Evolutionary conservation across 35 echinoderm and acorn worm species (phyloP), one percentile per base, ranked within the genome.

Genomic region (Ptychodera flava): DNA sequence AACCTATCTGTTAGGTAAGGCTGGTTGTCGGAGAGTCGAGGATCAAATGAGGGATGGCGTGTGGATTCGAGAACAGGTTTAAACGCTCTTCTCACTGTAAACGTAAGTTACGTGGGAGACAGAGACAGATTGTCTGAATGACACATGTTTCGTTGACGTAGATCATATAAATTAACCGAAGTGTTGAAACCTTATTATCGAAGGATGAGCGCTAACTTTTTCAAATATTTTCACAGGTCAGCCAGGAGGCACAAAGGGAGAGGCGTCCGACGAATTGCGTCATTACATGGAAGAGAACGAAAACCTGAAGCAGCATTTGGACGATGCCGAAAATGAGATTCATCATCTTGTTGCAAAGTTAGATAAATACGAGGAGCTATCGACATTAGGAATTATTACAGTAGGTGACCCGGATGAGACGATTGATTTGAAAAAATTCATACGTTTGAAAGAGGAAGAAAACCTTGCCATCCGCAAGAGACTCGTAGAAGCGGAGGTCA

Each of bases 401-500:
- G 45, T 22, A 64, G 45, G 22, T 12, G 45, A 64, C 45, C 6
- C 6, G 6, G 22, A 64, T 12, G 45, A 64, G 45, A 22, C 6
- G 6, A 64, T 22, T 64, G 45, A 64, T 12, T 22, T 64, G 22
- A 64, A 64, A 64, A 64, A 64, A 64, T 64, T 12, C 45, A 6
- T 64, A 6, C 45, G 45, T 12, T 12, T 12, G 45, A 64, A 64
- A 64, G 45, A 64, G 22, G 45, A 64, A 64, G 45, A 64, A 64
- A 64, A 64, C 45, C 45, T 64, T 22, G 45, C 45, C 6, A 64
- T 64, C 45, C 45, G 45, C 6, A 64, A 64, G 45, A 6, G 45
- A 64, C 45, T 64, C 22, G 45, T 83, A 28, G 82, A 83, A 37
- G 37, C 37, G 30, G 82, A 83, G 37, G 35, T 83, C 16, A 83